Conservation (phyloP, 1,140 invertebrate species). For the Tyrophagus putrescentiae region DNA sequence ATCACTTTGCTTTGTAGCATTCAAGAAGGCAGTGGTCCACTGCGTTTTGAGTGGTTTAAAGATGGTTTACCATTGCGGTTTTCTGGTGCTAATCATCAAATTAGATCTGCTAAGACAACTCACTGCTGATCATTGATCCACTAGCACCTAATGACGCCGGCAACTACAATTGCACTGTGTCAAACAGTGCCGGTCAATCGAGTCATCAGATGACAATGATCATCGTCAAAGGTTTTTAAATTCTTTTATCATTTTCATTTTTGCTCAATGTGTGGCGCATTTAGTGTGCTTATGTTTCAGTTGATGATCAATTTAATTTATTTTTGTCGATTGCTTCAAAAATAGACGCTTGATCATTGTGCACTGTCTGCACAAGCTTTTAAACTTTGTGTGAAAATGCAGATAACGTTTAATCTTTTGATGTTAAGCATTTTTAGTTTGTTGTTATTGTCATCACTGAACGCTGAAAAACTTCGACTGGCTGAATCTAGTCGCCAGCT, state of each 20-base stretch:
- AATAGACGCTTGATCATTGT: not conserved
- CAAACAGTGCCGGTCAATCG: too few relatives aligned
- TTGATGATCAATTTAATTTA: too few relatives aligned
- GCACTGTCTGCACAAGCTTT: not conserved
- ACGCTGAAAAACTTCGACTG: not conserved
- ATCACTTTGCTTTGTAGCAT: conserved; percentile 21
- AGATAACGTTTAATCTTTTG: not conserved
- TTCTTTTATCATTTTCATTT: not conserved
- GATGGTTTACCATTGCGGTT: conserved; percentile 14
- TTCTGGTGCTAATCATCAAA: too few relatives aligned
- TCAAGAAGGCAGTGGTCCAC: conserved; percentile 19
- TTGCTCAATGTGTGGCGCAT: not conserved
- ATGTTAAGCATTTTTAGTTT: too few relatives aligned
- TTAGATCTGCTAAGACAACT: too few relatives aligned
- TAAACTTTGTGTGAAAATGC: not conserved
- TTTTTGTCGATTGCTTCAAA: too few relatives aligned
- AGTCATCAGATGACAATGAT: too few relatives aligned
- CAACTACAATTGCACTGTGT: too few relatives aligned
- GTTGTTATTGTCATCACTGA: not conserved
- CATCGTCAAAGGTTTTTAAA: too few relatives aligned
- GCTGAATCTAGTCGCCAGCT: not conserved
- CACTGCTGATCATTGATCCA: too few relatives aligned
- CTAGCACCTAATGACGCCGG: too few relatives aligned
- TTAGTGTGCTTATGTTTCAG: not conserved
- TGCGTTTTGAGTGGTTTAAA: conserved; percentile 23